Evolutionary conservation across 2,888 invertebrate genomes (phyloP), one percentile per base, ranked within the genome.

Genomic region (Cabera pusaria): DNA sequence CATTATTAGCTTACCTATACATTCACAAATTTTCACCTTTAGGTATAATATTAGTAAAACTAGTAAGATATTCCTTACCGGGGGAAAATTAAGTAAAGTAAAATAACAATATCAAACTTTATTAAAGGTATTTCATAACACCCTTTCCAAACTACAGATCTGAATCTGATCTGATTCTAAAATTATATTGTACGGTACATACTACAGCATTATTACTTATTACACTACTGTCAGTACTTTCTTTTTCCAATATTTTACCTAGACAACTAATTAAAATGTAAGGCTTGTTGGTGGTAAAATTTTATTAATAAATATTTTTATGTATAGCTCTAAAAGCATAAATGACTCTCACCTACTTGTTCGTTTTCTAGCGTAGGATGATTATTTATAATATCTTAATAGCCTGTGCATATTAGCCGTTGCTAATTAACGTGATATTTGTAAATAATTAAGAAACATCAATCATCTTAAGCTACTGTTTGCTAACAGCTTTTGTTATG

Each of bases 341-440:
- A 36, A 42, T 42, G 31, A 26, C 10, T 19, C 11, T 42, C 35
- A 42, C 41, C 41, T 44, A 39, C 35, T 37, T 45, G 38, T 26
- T 29, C 31, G 35, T 47, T 49, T 52, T 52, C 44, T 49, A 49
- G 49, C 47, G 52, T 52, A 43, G 52, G 52, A 36, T 3, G 49
- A 45, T 49, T 49, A 49, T 44, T 52, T 52, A 52, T 42, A 43
- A 47, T 47, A 40, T 33, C 37, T 42, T 42, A 38, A 47, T 32
- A 44, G 22, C 32, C 26, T 36, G 23, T 25, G 25, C 19, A 16
- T 42, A 36, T 42, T 42, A 42, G 32, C 37, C 25, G 19, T 6
- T 2, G 7, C 36, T 33, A 27, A 29, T 36, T 27, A 32, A 38
- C 31, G 32, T 26, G 23, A 22, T 37, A 42, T 47, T 39, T 23